Base-by-base conservation (phyloP, 2,797 vertebrate species). In the Nannoperca obscura region DNA sequence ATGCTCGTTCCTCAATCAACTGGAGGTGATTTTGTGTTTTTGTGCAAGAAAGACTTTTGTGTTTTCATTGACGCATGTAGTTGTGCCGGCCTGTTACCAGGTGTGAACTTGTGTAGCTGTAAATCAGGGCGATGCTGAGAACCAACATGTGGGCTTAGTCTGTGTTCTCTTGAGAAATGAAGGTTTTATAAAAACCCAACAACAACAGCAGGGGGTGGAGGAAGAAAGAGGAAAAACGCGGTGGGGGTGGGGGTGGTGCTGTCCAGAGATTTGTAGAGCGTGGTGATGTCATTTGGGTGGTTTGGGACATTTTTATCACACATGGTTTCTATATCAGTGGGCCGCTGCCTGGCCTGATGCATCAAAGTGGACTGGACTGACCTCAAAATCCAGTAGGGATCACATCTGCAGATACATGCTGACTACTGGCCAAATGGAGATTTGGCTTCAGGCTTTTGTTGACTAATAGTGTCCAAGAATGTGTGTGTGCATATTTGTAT, bases 281-380 rank as follows among this genome's bases (percentile, higher is more conserved):
- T 38, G 65, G 50, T 92, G 88, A 92, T 81, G 84, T 93, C 88
- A 91, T 85, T 54, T 40, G 80, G 67, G 69, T 80, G 80, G 61
- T 83, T 83, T 75, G 72, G 78, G 86, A 90, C 30, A 55, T 78
- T 83, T 38, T 87, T 74, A 87, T 89, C 81, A 87, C 87, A 92
- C 90, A 90, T 90, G 90, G 82, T 84, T 88, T 88, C 40, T 67
- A 58, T 90, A 88, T 92, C 85, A 84, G 82, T 59, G 68, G 74
- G 42, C 75, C 2, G 70, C 66, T 73, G 80, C 81, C 86, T 74
- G 81, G 78, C 58, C 67, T 40, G 69, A 67, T 69, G 63, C 74
- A 68, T 59, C 75, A 74, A 44, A 76, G 64, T 42, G 50, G 64
- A 71, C 70, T 59, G 76, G 69, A 81, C 69, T 1, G 53, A 70